Conservation (phyloP, 2,113 vertebrate species). For the Tenebrosternarchus preto region DNA sequence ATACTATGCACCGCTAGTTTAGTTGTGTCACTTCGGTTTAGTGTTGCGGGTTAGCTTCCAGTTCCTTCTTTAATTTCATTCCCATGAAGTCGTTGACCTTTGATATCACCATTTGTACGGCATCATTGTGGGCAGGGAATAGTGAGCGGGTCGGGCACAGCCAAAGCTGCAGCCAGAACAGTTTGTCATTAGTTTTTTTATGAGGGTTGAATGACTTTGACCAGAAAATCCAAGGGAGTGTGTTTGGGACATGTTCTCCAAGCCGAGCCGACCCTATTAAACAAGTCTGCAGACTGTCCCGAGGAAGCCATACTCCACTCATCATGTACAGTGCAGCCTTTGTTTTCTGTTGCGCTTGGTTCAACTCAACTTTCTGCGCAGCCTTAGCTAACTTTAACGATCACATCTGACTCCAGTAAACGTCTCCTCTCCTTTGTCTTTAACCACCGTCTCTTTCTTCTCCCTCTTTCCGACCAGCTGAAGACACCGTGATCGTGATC, state of each 20-base stretch:
- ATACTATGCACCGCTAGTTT: background rate
- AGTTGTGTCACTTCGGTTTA: background rate
- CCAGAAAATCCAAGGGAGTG: background rate
- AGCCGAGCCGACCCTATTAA: slow-evolving; percentile 21
- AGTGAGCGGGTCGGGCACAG: background rate
- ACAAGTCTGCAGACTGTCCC: slow-evolving; percentile 2
- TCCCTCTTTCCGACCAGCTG: slow-evolving; percentile 69
- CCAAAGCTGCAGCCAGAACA: slow-evolving; percentile 2
- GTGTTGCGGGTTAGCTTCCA: background rate
- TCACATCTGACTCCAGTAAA: slow-evolving; percentile 46
- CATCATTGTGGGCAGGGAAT: slow-evolving; percentile 8
- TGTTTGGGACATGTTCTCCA: background rate
- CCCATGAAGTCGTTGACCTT: background rate
- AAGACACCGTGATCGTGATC: slow-evolving; percentile 87
- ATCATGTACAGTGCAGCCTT: slow-evolving; percentile 13
- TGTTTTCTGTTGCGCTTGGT: slow-evolving; percentile 43
- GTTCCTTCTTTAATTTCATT: background rate
- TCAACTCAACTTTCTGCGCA: slow-evolving; percentile 28
- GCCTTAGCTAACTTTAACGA: slow-evolving; percentile 46
- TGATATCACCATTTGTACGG: background rate
- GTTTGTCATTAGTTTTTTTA: background rate
- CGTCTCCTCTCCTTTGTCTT: slow-evolving; percentile 1
- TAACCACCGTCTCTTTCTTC: slow-evolving; percentile 9
- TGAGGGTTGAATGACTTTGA: slow-evolving; percentile 12
- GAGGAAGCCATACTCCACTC: slow-evolving; percentile 38